A percentile compares a stretch with the other conserved stretches of the same genome.
Conservation (phyloP, 2,113 vertebrate genomes). For the Acrocephalus kingi region DNA sequence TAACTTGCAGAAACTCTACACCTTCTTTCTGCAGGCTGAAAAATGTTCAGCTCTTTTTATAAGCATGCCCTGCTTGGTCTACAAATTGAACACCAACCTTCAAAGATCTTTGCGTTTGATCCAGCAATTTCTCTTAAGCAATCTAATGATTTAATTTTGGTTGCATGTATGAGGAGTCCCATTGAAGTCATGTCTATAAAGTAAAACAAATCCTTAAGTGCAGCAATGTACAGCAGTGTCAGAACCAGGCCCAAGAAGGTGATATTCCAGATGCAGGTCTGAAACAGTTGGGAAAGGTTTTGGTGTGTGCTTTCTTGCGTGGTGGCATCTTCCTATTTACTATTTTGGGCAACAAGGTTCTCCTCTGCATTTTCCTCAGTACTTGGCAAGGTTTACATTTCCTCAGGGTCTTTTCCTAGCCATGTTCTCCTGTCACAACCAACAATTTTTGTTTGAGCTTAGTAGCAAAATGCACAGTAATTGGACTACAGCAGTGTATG, state of each 20-base stretch:
- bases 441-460: not conserved
- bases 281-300: not conserved
- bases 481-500: not conserved
- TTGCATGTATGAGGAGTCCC: not conserved
- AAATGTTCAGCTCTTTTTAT: not conserved
- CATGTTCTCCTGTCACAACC: slow-evolving; percentile 2
- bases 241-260: not conserved
- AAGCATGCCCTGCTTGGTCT: not conserved
- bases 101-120: not conserved
- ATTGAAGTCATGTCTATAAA: not conserved
- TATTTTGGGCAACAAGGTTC: not conserved
- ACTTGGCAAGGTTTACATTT: not conserved
- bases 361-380: not conserved
- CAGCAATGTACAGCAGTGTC: not conserved
- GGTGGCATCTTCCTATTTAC: not conserved
- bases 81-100: not conserved
- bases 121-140: not conserved
- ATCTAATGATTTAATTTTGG: not conserved
- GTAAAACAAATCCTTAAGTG: not conserved
- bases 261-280: not conserved
- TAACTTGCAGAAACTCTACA: not conserved
- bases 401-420: not conserved
- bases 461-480: slow-evolving; percentile 10
- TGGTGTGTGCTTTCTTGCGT: not conserved
- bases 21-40: not conserved